Base-by-base conservation (phyloP, 2,888 invertebrate genomes). In the Phaonia tiefii region DNA sequence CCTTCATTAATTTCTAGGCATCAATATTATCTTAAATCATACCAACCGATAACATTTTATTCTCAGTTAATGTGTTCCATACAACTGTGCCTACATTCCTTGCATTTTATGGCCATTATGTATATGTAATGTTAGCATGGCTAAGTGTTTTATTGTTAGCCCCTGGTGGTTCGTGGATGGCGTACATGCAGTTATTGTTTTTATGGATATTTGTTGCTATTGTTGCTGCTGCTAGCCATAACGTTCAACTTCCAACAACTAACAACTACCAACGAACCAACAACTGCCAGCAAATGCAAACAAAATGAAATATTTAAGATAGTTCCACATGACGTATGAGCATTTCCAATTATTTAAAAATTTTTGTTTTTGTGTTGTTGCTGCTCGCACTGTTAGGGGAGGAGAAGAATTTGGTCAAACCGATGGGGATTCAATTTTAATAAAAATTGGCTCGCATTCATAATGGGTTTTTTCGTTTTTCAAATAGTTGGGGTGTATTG, bases 291-390 rank as follows among this genome's bases (percentile, higher is more conserved):
- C 60, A 60, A 75, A n/a, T 22, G 3, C 31, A 8, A 31, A 31
- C 51, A 17, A 0, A 51, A 63, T 63, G 42, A 63, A 63, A 63
- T 63, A 42, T 63, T 63, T 63, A 63, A 63, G 42, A 63, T 49
- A 65, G 65, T 74, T 74, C 37, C 51, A 54, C 67, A 75, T 72
- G 69, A 75, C 69, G 63, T 46, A 72, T 20, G 71, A 63, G 25
- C 20, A 58, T n/a, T 72, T 74, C 44, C 39, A 31, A 56, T 75
- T 73, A 69, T 72, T 80, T 80, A 58, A 79, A 56, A 79, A 79
- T 39, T 67, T 75, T 71, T 42, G 20, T 37, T 31, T 78, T 77
- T 26, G 54, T 42, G 58, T 46, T 66, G 42, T 54, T 51, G 11
- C 17, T 10, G 26, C 51, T 17, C 25, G 22, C n/a, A 22, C n/a